A percentile compares a stretch with the other conserved stretches of the same genome.
Conservation (phyloP, 1,140 invertebrate genomes). For the Hyposmocoma kahamanoa region DNA sequence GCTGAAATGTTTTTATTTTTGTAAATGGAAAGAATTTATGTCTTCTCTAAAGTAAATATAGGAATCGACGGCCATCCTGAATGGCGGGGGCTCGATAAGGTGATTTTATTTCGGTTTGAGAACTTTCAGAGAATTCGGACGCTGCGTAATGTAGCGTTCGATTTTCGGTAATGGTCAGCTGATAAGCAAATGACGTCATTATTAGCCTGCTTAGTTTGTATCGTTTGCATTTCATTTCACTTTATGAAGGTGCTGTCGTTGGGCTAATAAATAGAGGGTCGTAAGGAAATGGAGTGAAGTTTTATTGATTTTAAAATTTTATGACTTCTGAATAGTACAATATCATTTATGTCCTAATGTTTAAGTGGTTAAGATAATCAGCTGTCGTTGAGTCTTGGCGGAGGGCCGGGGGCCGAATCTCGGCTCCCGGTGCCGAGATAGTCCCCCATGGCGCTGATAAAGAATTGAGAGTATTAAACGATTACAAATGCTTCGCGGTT, state of each 20-base stretch:
- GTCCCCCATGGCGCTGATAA: conserved; percentile 62
- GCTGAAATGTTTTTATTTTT: conserved; percentile 68
- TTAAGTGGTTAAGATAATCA: conserved; percentile 30
- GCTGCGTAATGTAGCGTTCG: conserved; percentile 62
- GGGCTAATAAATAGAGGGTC: not conserved
- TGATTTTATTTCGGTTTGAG: conserved; percentile 53
- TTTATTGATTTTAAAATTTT: conserved; percentile 2
- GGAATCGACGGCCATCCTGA: conserved; percentile 53
- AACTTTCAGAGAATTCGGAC: conserved; percentile 48
- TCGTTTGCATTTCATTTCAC: conserved; percentile 35
- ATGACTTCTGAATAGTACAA: not conserved
- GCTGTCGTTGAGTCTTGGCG: conserved; percentile 46
- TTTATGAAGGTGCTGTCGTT: conserved; percentile 1
- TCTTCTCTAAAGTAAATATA: conserved; percentile 59
- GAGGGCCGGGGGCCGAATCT: conserved; percentile 37
- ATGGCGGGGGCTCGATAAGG: conserved; percentile 52
- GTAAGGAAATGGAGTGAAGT: not conserved
- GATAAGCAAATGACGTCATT: conserved; percentile 71
- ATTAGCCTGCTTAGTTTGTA: conserved; percentile 57
- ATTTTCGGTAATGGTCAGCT: conserved; percentile 71
- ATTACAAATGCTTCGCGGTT: conserved; percentile 71
- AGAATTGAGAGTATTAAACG: conserved; percentile 74
- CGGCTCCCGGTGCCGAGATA: conserved; percentile 7
- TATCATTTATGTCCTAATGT: not conserved
- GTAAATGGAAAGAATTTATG: conserved; percentile 67